phyloP scores from a whole-genome alignment of 2,888 invertebrate genomes.

The Andrena fulva region DNA sequence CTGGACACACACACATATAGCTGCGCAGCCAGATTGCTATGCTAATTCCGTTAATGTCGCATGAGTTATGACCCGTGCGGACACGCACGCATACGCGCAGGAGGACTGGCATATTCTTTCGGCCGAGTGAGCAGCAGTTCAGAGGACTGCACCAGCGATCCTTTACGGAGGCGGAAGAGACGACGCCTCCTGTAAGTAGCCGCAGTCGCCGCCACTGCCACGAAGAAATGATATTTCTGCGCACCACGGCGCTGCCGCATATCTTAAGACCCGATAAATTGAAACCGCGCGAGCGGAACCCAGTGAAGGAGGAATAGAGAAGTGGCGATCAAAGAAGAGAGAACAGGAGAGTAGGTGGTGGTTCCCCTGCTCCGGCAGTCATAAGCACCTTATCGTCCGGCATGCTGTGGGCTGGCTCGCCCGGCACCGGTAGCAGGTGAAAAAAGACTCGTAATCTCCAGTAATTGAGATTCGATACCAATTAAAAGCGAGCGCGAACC shows the following conservation, averaged over 20 bases:
- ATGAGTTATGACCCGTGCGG: slow-evolving; percentile 75
- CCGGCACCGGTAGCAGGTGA: slow-evolving; percentile 57
- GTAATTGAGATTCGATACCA: slow-evolving; percentile 81
- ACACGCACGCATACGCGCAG: slow-evolving; percentile 23
- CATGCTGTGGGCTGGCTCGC: slow-evolving; percentile 33
- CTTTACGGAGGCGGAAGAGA: slow-evolving; percentile 74
- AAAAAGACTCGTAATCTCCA: slow-evolving; percentile 72
- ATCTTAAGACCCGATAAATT: slow-evolving; percentile 79
- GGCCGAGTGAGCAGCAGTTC: slow-evolving; percentile 28
- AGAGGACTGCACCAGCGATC: slow-evolving; percentile 55
- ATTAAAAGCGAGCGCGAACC: slow-evolving; percentile 73
- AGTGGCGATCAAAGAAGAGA: slow-evolving; percentile 24
- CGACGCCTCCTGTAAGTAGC: slow-evolving; percentile 59
- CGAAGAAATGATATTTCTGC: slow-evolving; percentile 70
- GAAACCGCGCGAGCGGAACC: slow-evolving; percentile 69
- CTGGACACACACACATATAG: slow-evolving; percentile 39
- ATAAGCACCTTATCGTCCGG: slow-evolving; percentile 65
- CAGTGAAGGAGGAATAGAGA: slow-evolving; percentile 27
- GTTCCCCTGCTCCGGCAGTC: slow-evolving; percentile 40
- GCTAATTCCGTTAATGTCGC: slow-evolving; percentile 80
- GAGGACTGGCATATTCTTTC: slow-evolving; percentile 60
- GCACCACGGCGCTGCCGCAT: slow-evolving; percentile 62
- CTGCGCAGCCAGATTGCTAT: slow-evolving; percentile 74
- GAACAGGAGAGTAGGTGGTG: slow-evolving; percentile 15
- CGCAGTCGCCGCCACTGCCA: slow-evolving; percentile 59